Base-by-base conservation (phyloP, 64 coral and sea anemone species). In the Actinia tenebrosa region DNA sequence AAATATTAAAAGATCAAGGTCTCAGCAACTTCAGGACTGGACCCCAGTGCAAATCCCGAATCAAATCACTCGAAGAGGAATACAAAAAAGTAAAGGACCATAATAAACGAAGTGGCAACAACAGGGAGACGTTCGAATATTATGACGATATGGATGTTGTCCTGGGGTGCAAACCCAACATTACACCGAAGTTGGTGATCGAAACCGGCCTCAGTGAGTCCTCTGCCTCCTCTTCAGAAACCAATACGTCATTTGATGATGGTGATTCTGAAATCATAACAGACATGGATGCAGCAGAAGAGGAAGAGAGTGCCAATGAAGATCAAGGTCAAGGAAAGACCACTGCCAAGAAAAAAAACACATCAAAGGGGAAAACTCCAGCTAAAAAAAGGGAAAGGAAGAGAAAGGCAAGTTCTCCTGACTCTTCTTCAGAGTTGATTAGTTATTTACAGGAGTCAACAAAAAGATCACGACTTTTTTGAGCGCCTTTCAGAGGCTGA, bases 21-120 rank as follows among this genome's bases (percentile, higher is more conserved):
- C 66, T 91, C n/a, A 75, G 45, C 78, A 56, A 55, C 71, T 86
- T 80, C 89, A 53, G 89, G 68, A 91, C 89, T 20, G 89, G 83
- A 50, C 59, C 84, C 22, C 89, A 86, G 75, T 91, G 89, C 47
- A 86, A 86, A 50, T 43, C 37, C 17, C 42, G 58, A 54, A 86
- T 86, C 26, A 79, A 85, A 46, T 64, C 77, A 81, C 80, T 92
- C 44, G 54, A 88, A 53, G 91, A 92, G 47, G 66, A 92, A 66
- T 92, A 88, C 71, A 92, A 92, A 43, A 26, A 53, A 84, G 86
- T 88, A 56, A 88, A 92, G 64, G 86, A n/a, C n/a, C n/a, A n/a
- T n/a, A 91, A 87, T 82, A 53, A 8, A 14, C 84, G 80, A 44
- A 85, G 47, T 60, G 91, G 87, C n/a, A 52, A 92, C 89, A 83